Base-by-base conservation (phyloP, 2,888 invertebrate species). In the Phyllotreta striolata region DNA sequence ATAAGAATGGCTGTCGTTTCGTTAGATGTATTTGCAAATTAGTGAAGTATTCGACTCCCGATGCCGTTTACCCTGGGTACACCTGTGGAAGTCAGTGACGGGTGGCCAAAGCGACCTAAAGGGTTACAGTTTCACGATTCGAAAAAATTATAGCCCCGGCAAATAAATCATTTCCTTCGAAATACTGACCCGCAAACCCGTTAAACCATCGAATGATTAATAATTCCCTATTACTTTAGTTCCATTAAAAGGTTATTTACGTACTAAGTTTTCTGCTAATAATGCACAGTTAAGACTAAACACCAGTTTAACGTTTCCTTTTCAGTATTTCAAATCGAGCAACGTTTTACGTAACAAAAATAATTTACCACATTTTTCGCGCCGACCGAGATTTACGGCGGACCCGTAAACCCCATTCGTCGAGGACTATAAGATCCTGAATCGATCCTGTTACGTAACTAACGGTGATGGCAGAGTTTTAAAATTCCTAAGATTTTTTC, bases 31-130 rank as follows among this genome's bases (percentile, higher is more conserved):
- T 10, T 58, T 59, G 56, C 46, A 46, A 52, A 14, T 39, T 7
- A 37, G 47, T 52, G 57, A 56, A 59, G 44, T 55, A 55, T 61
- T 62, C 35, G 55, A 55, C 47, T 46, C 55, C 55, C 55, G 44
- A 39, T 55, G 49, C 55, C 55, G 37, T 37, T 60, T 60, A 60
- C 62, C 49, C 55, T 62, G 43, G 62, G 56, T 62, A 62, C 56
- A 55, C 55, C 55, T 37, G 56, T 55, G 62, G 56, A 62, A 62
- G 62, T 62, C 62, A 56, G 55, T 55, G 49, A 55, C 47, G 46
- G 61, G 66, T 66, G 68, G 68, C 66, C 66, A 64, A 68, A 68
- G 68, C 66, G 64, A 68, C 65, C 66, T 69, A 69, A 62, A 64
- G 10, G 24, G 40, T 59, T 59, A 66, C 62, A 35, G 43, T 46